Evolutionary conservation across 1,140 invertebrate species (phyloP).

Genomic region (Scaptodrosophila lebanonensis): DNA sequence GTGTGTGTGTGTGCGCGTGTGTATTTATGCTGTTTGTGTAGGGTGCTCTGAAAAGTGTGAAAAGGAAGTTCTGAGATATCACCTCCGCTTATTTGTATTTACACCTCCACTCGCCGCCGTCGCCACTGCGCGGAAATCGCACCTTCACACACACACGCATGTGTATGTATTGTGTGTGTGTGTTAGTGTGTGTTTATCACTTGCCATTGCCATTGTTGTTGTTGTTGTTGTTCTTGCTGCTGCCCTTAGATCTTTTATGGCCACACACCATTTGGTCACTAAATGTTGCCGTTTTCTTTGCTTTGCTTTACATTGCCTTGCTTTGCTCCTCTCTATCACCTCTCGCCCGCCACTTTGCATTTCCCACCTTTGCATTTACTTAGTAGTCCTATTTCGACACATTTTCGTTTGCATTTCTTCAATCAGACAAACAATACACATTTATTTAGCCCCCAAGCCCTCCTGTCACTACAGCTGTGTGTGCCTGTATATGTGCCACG

Average conservation of each 20-base stretch:
- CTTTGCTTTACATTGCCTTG: conserved; percentile 2
- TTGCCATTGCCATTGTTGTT: conserved; percentile 14
- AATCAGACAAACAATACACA: conserved; percentile 71
- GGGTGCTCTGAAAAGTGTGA: conserved; percentile 68
- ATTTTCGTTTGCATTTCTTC: conserved; percentile 75
- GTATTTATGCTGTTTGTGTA: conserved; percentile 47
- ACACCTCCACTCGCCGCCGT: conserved; percentile 46
- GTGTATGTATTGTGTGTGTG: conserved; percentile 11
- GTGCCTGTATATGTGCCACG: conserved; percentile 36
- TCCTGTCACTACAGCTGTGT: conserved; percentile 13
- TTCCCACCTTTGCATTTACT: conserved; percentile 61
- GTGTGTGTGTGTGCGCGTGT: not conserved
- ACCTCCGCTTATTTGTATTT: conserved; percentile 75
- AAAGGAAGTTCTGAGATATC: conserved; percentile 74
- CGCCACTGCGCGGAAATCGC: conserved; percentile 40
- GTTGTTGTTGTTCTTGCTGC: not conserved
- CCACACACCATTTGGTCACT: no score
- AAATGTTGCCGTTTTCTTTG: conserved; percentile 24
- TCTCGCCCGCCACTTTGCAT: conserved; percentile 27
- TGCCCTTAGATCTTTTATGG: conserved; percentile 39
- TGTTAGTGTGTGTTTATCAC: no score
- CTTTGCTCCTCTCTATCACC: conserved; percentile 4
- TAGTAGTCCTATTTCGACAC: conserved; percentile 71
- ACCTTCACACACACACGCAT: conserved; percentile 18
- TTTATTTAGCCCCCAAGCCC: conserved; percentile 37